These are phyloP conservation scores for Callipepla californica DNA, from an alignment of 2,113 vertebrate species.

Conservation along the genomic window DNA sequence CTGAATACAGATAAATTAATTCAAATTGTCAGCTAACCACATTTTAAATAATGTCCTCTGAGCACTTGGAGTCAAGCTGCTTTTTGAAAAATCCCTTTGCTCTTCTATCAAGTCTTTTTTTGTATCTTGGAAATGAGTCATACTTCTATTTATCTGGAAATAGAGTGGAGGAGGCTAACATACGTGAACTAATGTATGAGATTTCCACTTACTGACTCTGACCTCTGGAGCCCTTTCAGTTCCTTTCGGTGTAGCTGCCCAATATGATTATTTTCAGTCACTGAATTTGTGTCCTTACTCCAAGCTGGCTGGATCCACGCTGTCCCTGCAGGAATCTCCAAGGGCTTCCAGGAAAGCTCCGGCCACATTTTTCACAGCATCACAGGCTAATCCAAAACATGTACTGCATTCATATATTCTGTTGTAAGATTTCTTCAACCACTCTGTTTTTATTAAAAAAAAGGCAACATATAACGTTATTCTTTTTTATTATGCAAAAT, in stretches of 20 bases:
- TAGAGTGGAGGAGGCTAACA: background rate
- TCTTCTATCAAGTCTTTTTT: background rate
- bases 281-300: background rate
- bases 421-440: background rate
- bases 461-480: too few relatives aligned
- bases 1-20: background rate
- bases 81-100: background rate
- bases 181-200: conserved; percentile 33
- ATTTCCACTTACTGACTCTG: background rate
- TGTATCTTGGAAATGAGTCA: conserved; percentile 29
- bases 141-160: conserved; percentile 42
- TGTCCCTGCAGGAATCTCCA: background rate
- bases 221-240: background rate
- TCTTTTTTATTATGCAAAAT: background rate
- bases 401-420: background rate
- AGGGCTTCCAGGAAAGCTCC: background rate
- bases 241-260: background rate
- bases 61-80: background rate
- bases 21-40: background rate
- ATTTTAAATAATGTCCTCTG: background rate
- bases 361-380: background rate
- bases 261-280: conserved; percentile 19
- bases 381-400: background rate
- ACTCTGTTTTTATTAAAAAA: background rate
- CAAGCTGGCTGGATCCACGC: background rate